phyloP scores from a whole-genome alignment of 2,113 vertebrate genomes.

The Glaucomys volans region DNA sequence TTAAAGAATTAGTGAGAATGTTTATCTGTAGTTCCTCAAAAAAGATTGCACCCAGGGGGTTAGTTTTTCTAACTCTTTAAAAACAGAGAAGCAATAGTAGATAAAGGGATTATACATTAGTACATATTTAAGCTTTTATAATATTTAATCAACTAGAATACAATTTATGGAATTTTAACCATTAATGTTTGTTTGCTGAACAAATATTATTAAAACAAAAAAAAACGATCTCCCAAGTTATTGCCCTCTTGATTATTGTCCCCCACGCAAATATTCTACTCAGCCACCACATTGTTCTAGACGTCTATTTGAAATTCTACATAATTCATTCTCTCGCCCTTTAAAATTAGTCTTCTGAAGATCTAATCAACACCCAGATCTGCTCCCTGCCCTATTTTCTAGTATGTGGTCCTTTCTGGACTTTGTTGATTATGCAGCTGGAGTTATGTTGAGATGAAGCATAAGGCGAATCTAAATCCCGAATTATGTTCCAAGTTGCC shows the following conservation, averaged over 20 bases:
- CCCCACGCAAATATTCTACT: not conserved
- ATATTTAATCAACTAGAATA: not conserved
- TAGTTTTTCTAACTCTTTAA: not conserved
- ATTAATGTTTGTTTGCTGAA: conserved; percentile 46
- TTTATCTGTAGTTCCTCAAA: not conserved
- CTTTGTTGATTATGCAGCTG: conserved; percentile 30
- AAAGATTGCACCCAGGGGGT: not conserved
- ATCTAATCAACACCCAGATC: conserved; percentile 15
- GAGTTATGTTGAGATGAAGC: conserved; percentile 41
- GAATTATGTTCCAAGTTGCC: conserved; percentile 36
- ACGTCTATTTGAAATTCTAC: not conserved
- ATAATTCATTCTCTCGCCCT: not conserved
- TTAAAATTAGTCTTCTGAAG: conserved; percentile 59
- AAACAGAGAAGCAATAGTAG: not conserved
- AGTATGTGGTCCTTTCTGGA: not conserved
- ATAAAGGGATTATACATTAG: not conserved
- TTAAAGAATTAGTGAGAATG: not conserved
- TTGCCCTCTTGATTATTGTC: not conserved
- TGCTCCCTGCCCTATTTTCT: not conserved
- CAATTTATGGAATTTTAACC: not conserved
- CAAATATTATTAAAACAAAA: conserved; percentile 41
- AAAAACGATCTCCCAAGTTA: not conserved
- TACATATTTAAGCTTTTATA: not conserved
- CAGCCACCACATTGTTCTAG: not conserved
- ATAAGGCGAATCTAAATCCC: conserved; percentile 54